Evolutionary conservation across 2,797 vertebrate species (phyloP).

Genomic region (Monodelphis domestica): DNA sequence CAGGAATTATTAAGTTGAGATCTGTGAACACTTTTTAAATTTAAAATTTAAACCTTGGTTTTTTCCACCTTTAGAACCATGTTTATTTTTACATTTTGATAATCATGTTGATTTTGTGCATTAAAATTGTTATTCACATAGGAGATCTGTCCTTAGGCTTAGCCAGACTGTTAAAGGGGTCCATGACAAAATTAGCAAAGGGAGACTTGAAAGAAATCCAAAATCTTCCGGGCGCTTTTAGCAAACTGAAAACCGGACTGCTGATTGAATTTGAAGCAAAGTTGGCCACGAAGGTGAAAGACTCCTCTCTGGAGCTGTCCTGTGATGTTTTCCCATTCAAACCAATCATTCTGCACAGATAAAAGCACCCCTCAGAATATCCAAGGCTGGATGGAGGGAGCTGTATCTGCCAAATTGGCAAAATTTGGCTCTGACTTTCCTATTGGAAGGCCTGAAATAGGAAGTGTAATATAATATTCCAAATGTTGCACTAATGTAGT

Average conservation of each 20-base stretch:
- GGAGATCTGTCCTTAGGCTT: not conserved
- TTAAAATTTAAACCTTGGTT: no score
- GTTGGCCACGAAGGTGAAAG: not conserved
- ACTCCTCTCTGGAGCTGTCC: not conserved
- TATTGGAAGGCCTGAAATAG: not conserved
- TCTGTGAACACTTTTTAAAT: no score
- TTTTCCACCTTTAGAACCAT: no score
- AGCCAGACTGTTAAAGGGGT: not conserved
- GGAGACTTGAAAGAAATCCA: not conserved
- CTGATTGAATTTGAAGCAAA: not conserved
- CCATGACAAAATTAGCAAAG: not conserved
- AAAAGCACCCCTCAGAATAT: not conserved
- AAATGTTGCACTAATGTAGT: not conserved
- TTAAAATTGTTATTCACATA: not conserved
- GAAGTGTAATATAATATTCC: not conserved
- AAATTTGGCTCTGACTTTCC: not conserved
- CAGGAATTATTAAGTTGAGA: not conserved
- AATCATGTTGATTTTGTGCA: not conserved
- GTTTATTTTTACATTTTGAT: not conserved
- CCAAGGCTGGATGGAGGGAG: not conserved
- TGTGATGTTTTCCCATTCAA: not conserved
- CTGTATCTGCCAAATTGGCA: not conserved
- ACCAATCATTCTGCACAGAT: slow-evolving; percentile 17
- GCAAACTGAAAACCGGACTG: not conserved
- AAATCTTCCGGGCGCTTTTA: not conserved